Percentiles rank a stretch among this genome's conserved stretches.
Conservation (phyloP, 1,140 invertebrate species). For the Mamestra configurata region DNA sequence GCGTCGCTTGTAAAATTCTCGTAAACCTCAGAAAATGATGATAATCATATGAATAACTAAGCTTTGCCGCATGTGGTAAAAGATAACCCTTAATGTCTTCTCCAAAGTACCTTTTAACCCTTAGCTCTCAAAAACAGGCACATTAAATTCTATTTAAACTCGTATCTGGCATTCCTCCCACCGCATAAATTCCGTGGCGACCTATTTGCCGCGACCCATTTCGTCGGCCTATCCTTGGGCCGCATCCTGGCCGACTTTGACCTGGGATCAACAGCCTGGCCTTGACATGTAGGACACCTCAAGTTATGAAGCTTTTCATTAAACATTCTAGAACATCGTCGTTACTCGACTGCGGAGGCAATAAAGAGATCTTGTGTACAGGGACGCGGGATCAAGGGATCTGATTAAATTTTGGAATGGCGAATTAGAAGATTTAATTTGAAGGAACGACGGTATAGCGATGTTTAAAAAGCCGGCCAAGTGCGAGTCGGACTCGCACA, state of each 20-base stretch:
- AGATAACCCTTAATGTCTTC: not conserved
- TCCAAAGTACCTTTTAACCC: not conserved
- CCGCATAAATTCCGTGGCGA: conserved; percentile 3
- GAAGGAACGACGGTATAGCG: too few relatives aligned
- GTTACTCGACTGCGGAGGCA: not conserved
- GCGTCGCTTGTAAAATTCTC: too few relatives aligned
- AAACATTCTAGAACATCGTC: too few relatives aligned
- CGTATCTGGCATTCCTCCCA: not conserved
- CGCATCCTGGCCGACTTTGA: conserved; percentile 19
- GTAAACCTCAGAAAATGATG: too few relatives aligned
- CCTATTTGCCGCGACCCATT: conserved; percentile 27
- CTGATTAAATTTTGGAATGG: too few relatives aligned
- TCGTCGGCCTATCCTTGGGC: conserved; percentile 48
- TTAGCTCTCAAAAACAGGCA: not conserved
- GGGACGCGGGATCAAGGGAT: not conserved
- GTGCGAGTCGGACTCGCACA: too few relatives aligned
- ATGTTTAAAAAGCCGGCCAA: too few relatives aligned
- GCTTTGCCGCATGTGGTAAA: not conserved
- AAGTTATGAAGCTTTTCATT: not conserved
- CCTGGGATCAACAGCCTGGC: conserved; percentile 12
- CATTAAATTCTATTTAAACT: not conserved
- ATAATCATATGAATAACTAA: not conserved
- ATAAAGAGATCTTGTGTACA: not conserved
- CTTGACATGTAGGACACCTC: conserved; percentile 17
- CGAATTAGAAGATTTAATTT: too few relatives aligned